A percentile compares a stretch with the other conserved stretches of the same genome.
Evolutionary conservation across 2,113 vertebrate genomes (phyloP).

Genomic region (Ranitomeya variabilis): DNA sequence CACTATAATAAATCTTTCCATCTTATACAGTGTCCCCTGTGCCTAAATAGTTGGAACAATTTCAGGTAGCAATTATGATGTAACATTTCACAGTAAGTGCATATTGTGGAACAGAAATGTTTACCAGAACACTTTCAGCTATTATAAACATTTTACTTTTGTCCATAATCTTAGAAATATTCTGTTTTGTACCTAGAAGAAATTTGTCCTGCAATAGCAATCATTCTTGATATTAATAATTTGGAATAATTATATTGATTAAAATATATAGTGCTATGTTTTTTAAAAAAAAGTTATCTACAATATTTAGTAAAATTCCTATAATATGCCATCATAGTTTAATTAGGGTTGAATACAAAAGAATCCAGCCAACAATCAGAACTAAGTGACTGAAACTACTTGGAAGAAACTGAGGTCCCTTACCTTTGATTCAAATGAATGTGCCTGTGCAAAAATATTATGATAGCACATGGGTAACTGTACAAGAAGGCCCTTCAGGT

Average conservation of each 20-base stretch:
- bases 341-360: no score
- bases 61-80: background rate
- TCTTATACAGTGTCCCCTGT: background rate
- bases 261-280: background rate
- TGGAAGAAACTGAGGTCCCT: no score
- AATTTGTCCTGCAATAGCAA: background rate
- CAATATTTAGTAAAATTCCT: background rate
- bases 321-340: no score
- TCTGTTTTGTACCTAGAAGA: background rate
- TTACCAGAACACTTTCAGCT: background rate
- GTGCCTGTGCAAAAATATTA: no score
- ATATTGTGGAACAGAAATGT: background rate
- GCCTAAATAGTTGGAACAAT: background rate
- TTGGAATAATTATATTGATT: background rate
- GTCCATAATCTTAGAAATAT: background rate
- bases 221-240: background rate
- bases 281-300: background rate
- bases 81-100: background rate
- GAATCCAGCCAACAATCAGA: no score
- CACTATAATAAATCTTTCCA: slow-evolving; percentile 18
- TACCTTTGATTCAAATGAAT: no score
- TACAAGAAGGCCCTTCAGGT: no score
- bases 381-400: no score
- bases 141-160: background rate
- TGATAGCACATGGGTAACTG: no score